These are phyloP conservation scores for Troides helena DNA, from an alignment of 2,888 invertebrate species.

Conservation along the genomic window DNA sequence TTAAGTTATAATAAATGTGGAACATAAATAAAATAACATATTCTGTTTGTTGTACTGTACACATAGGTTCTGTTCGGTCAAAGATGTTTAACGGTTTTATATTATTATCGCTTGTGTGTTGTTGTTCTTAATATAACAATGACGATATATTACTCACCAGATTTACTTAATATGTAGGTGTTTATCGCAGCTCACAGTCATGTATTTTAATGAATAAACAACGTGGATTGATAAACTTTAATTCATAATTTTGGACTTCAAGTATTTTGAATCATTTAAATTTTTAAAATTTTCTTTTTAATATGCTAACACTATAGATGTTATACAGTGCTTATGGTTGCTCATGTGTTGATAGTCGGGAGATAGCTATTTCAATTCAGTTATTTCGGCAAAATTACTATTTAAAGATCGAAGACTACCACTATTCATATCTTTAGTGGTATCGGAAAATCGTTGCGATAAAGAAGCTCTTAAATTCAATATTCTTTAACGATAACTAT, in stretches of 20 bases:
- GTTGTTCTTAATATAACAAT: constrained; percentile 30
- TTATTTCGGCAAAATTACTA: too few relatives aligned
- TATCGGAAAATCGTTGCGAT: too few relatives aligned
- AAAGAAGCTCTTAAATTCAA: too few relatives aligned
- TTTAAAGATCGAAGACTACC: too few relatives aligned
- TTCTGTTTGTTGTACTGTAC: neutral
- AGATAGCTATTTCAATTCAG: too few relatives aligned
- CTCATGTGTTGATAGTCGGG: too few relatives aligned
- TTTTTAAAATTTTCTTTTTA: neutral
- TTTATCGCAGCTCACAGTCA: neutral
- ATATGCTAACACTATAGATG: neutral
- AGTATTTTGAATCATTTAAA: neutral
- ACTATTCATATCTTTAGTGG: too few relatives aligned
- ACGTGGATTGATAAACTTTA: neutral
- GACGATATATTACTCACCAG: constrained; percentile 23
- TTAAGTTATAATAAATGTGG: neutral
- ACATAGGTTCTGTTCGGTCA: neutral
- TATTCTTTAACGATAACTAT: too few relatives aligned
- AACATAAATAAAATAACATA: neutral
- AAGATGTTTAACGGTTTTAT: constrained; percentile 1
- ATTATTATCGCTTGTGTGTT: constrained; percentile 2
- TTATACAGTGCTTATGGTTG: neutral
- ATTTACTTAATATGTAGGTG: constrained; percentile 8
- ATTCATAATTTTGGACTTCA: neutral
- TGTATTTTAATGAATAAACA: neutral